A percentile compares a stretch with the other conserved stretches of the same genome.
These are phyloP conservation scores for Plusia festucae DNA, from an alignment of 2,888 invertebrate species.

Conservation along the genomic window DNA sequence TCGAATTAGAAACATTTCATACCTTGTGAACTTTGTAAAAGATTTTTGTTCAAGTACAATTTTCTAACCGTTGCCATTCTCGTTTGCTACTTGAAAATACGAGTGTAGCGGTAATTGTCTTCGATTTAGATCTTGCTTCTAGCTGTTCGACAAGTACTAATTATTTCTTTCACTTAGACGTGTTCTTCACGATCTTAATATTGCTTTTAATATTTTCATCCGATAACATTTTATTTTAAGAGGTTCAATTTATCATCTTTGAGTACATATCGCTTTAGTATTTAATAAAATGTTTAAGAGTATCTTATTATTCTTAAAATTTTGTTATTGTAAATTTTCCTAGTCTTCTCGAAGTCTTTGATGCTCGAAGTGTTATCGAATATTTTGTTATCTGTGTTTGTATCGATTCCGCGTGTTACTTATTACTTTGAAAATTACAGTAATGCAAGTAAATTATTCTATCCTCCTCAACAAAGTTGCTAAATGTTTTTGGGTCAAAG, in stretches of 20 bases:
- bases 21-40: conserved; percentile 21
- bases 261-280: conserved; percentile 2
- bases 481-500: conserved; percentile 21
- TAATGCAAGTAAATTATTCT: neutral
- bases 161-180: conserved; percentile 16
- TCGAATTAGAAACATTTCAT: conserved; percentile 37
- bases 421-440: neutral
- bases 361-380: neutral
- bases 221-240: conserved; percentile 16
- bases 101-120: conserved; percentile 22
- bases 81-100: conserved; percentile 14
- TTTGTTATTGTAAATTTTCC: neutral
- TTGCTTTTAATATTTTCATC: conserved; percentile 16
- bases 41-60: conserved; percentile 6
- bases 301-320: neutral
- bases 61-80: conserved; percentile 12
- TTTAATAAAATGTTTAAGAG: conserved; percentile 1
- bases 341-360: neutral
- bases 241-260: conserved; percentile 21
- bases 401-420: neutral
- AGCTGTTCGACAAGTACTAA: conserved; percentile 25
- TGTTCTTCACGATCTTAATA: conserved; percentile 13
- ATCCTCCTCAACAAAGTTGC: conserved; percentile 6
- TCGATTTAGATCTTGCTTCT: conserved; percentile 14
- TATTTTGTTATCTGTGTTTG: conserved; percentile 5